Evolutionary conservation across 2,113 vertebrate genomes (phyloP).

Genomic region (Excalfactoria chinensis): DNA sequence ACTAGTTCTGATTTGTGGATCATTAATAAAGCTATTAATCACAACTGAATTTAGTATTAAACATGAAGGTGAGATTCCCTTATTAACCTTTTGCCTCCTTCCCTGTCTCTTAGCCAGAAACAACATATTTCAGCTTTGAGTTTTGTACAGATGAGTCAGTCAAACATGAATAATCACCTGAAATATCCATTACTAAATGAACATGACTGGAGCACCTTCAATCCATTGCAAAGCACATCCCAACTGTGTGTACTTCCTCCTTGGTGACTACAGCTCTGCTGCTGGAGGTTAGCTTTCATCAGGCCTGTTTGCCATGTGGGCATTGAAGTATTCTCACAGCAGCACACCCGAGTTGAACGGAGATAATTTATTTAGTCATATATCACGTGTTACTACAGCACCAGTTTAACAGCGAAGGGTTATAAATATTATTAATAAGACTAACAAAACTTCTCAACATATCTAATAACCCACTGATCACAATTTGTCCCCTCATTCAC

Average conservation of each 20-base stretch:
- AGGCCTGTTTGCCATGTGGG: background rate
- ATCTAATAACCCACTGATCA: slow-evolving; percentile 80
- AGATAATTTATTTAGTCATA: slow-evolving; percentile 77
- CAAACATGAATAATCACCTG: slow-evolving; percentile 62
- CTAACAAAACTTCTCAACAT: slow-evolving; percentile 69
- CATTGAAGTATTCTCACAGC: background rate
- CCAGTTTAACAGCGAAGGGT: slow-evolving; percentile 74
- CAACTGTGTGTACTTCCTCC: background rate
- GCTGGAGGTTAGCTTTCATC: background rate
- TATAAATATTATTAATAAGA: slow-evolving; percentile 82
- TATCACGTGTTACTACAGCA: slow-evolving; percentile 66
- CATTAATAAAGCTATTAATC: slow-evolving; percentile 62
- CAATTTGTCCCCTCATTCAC: slow-evolving; percentile 73
- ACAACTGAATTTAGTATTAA: slow-evolving; percentile 49
- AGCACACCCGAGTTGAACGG: background rate
- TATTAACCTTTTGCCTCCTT: slow-evolving; percentile 64
- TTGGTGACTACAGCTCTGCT: background rate
- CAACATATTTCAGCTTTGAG: slow-evolving; percentile 29
- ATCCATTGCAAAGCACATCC: background rate
- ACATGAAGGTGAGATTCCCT: slow-evolving; percentile 49
- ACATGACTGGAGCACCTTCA: background rate
- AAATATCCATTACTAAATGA: background rate
- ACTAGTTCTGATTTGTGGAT: slow-evolving; percentile 18
- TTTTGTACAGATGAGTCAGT: slow-evolving; percentile 16
- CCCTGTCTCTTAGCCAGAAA: slow-evolving; percentile 4